phyloP scores from a whole-genome alignment of 2,113 vertebrate genomes.

The Grallaria varia region DNA sequence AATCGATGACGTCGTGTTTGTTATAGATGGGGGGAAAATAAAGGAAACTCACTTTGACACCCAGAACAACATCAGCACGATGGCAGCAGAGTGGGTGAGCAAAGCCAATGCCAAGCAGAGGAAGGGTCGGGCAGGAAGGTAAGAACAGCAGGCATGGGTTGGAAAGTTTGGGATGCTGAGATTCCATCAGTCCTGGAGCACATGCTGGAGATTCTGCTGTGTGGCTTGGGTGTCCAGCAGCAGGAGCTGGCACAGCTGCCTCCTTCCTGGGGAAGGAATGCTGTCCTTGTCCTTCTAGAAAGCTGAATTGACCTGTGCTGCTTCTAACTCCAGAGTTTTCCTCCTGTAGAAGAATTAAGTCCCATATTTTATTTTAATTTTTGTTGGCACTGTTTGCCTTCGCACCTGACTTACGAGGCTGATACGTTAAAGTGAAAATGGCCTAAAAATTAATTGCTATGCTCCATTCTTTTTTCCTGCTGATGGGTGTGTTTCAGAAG shows the following conservation, averaged over 20 bases:
- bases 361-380: background rate
- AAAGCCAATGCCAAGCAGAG: slow-evolving; percentile 96
- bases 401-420: background rate
- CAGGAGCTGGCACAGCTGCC: background rate
- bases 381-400: background rate
- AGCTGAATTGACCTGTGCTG: background rate
- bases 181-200: background rate
- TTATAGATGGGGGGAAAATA: slow-evolving; percentile 97
- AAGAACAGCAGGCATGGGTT: background rate
- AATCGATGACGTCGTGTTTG: slow-evolving; percentile 94
- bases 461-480: background rate
- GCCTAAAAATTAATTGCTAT: background rate
- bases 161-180: too few species aligned
- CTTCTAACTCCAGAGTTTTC: background rate
- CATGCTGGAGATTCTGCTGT: background rate
- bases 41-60: slow-evolving; percentile 98
- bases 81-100: slow-evolving; percentile 97
- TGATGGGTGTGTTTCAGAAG: background rate
- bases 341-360: background rate
- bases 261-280: background rate
- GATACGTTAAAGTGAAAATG: background rate
- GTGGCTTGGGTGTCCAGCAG: accelerated
- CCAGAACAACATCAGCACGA: slow-evolving; percentile 97
- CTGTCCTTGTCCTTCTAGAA: background rate
- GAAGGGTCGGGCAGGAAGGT: slow-evolving; percentile 96